Conservation (phyloP, 2,113 vertebrate genomes). For the Sminthopsis crassicaudata region DNA sequence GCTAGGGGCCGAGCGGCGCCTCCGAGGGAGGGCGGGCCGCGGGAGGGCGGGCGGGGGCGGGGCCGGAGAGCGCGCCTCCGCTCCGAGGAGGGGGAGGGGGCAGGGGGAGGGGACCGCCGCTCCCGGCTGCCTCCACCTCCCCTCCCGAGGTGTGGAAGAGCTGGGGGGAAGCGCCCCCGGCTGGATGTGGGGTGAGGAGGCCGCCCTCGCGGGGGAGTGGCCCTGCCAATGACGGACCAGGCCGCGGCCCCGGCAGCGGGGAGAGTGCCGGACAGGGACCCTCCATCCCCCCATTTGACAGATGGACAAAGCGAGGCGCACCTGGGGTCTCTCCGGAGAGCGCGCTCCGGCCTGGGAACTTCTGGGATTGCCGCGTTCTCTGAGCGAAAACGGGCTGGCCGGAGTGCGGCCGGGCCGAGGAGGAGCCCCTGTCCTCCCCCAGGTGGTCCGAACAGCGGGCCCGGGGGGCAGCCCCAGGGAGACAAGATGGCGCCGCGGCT, state of each 20-base stretch:
- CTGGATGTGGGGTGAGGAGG: not conserved
- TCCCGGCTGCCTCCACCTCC: not conserved
- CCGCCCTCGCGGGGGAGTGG: not conserved
- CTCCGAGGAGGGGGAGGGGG: not conserved
- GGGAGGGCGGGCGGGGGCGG: not conserved
- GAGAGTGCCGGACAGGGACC: not conserved
- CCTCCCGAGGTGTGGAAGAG: not conserved
- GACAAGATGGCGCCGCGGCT: not conserved
- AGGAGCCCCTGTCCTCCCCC: not conserved
- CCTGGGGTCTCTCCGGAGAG: not conserved
- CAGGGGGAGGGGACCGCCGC: not conserved
- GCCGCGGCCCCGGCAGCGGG: no score
- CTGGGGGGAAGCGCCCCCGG: not conserved
- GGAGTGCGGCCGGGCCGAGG: no score
- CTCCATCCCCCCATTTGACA: not conserved
- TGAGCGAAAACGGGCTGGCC: not conserved
- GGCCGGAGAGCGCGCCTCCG: not conserved
- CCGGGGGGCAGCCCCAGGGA: not conserved
- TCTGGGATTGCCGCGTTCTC: no score
- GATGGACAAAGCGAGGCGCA: not conserved
- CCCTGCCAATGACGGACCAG: no score
- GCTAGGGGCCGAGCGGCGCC: slow-evolving; percentile 77
- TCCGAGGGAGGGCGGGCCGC: not conserved
- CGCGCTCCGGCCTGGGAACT: not conserved
- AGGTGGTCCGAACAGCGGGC: no score